phyloP scores from a whole-genome alignment of 2,797 vertebrate genomes.

The Odontamblyopus rebecca region DNA sequence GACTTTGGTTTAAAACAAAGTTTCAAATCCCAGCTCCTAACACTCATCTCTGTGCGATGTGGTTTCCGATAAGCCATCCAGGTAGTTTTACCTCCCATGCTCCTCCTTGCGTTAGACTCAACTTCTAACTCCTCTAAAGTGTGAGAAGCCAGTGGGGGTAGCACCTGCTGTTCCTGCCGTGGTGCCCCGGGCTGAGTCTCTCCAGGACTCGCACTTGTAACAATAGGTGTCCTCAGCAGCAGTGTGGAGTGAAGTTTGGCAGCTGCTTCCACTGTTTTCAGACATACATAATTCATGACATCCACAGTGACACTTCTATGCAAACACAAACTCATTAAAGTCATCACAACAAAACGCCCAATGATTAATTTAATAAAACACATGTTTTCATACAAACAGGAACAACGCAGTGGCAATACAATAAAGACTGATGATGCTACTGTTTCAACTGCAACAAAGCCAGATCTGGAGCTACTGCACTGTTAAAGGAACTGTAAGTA shows the following conservation, averaged over 20 bases:
- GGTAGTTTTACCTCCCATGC: background rate
- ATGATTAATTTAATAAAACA: slow-evolving; percentile 11
- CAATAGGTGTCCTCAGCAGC: slow-evolving; percentile 14
- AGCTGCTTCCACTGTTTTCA: slow-evolving; percentile 13
- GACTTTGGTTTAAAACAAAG: background rate
- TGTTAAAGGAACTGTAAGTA: too few relatives aligned
- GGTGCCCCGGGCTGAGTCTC: slow-evolving; percentile 3
- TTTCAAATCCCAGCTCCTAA: background rate
- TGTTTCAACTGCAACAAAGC: background rate
- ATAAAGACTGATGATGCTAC: background rate
- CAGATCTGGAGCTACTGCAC: too few relatives aligned
- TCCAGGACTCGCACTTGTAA: slow-evolving; percentile 3
- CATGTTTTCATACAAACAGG: background rate
- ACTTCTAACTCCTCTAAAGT: background rate
- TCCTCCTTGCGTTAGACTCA: background rate
- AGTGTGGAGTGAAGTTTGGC: slow-evolving; percentile 7
- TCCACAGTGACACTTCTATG: slow-evolving; percentile 5
- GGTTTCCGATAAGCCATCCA: background rate
- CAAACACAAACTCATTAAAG: slow-evolving; percentile 6
- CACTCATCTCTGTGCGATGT: background rate
- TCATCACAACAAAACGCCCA: background rate
- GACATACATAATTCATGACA: slow-evolving; percentile 11
- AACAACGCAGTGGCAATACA: background rate
- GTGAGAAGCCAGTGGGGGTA: slow-evolving; percentile 5
- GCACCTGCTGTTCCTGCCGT: slow-evolving; percentile 10